Evolutionary conservation across 2,888 invertebrate genomes (phyloP), one percentile per base, ranked within the genome.

Genomic region (Hirtodrosophila cameraria): DNA sequence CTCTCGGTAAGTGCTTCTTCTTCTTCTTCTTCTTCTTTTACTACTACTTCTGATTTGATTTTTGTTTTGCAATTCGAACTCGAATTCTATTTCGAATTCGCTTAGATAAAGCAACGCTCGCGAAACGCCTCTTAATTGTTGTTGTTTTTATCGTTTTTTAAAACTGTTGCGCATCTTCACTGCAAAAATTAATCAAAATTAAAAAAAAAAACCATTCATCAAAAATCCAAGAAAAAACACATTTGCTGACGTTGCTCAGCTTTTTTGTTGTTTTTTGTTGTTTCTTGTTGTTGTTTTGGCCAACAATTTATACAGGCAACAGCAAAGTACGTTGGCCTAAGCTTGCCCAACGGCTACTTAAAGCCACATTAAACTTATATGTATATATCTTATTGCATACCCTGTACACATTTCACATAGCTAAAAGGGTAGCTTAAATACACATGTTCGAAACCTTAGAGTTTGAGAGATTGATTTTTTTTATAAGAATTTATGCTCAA

Each of bases 1-100:
- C 92, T 94, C 95, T 92, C 96, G 96, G 96, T 96, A 90, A 89
- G 91, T 60, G 35, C 20, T 28, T 9, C 15, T n/a, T n/a, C n/a
- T n/a, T n/a, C n/a, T n/a, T n/a, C n/a, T n/a, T n/a, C n/a, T n/a
- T n/a, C n/a, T n/a, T n/a, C n/a, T n/a, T n/a, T n/a, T n/a, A n/a
- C n/a, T n/a, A n/a, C n/a, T n/a, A n/a, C n/a, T n/a, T n/a, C n/a
- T n/a, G n/a, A n/a, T n/a, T n/a, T n/a, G n/a, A n/a, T n/a, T 3
- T 30, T 15, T 49, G 48, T 30, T 45, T 50, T 39, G 30, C 30
- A 28, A 58, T 46, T 45, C 25, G 6, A 12, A 31, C 58, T 46
- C n/a, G 31, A 18, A 60, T 52, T 13, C 4, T 20, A 27, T 28
- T 58, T 45, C 27, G 31, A 15, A 52, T 35, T 38, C 6, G 7